These are phyloP conservation scores for Yponomeuta sedellus DNA, from an alignment of 2,888 invertebrate species.

Conservation along the genomic window DNA sequence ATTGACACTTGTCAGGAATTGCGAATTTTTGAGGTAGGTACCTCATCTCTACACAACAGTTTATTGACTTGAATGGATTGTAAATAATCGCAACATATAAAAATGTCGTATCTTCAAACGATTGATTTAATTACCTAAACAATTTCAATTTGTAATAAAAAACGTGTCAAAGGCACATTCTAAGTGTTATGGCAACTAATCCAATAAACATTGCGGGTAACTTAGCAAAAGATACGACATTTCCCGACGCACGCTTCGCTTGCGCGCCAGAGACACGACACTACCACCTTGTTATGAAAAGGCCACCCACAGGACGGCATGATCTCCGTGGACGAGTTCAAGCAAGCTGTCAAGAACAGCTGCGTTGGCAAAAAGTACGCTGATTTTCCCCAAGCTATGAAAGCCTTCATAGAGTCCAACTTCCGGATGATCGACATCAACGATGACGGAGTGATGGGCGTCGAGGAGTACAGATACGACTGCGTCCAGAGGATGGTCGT, in stretches of 20 bases:
- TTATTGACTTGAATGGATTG: background rate
- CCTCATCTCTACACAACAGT: no score
- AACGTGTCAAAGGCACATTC: no score
- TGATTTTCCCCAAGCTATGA: conserved; percentile 91
- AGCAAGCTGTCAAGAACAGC: conserved; percentile 85
- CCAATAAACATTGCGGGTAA: background rate
- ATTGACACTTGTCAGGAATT: no score
- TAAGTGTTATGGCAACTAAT: no score
- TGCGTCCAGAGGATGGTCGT: conserved; percentile 88
- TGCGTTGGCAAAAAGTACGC: conserved; percentile 86
- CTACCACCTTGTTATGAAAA: background rate
- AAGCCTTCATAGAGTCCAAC: conserved; percentile 89
- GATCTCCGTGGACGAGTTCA: conserved; percentile 88
- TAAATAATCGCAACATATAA: conserved; percentile 8
- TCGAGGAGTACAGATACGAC: conserved; percentile 89
- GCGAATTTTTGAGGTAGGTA: no score
- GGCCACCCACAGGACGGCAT: conserved; percentile 81
- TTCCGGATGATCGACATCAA: conserved; percentile 89
- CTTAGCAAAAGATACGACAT: conserved; percentile 7
- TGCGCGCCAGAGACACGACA: background rate
- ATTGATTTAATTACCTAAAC: no score
- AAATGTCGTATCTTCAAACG: conserved; percentile 7
- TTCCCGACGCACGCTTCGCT: conserved; percentile 5
- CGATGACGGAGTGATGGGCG: conserved; percentile 85
- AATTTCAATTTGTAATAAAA: no score